These are phyloP conservation scores for Cremastobaeus sp. DNA, from an alignment of 2,888 invertebrate genomes.

Conservation along the genomic window DNA sequence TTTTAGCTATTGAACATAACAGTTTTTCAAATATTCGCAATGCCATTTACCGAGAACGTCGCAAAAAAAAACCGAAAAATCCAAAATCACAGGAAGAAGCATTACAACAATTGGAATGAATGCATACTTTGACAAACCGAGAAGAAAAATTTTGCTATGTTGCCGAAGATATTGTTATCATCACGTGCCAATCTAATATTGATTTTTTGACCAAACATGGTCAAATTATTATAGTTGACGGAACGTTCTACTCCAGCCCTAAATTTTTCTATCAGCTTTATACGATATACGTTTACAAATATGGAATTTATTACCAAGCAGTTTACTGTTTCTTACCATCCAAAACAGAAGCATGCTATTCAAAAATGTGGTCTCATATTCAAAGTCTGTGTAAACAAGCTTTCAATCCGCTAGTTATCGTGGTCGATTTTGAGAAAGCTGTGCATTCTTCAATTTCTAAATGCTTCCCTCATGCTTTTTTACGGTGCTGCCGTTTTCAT, in stretches of 20 bases:
- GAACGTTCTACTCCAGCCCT: constrained; percentile 20
- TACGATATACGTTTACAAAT: constrained; percentile 15
- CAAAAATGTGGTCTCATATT: constrained; percentile 14
- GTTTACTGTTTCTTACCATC: constrained; percentile 19
- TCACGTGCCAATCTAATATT: constrained; percentile 9
- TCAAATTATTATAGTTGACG: constrained; percentile 12
- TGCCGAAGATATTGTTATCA: constrained; percentile 3
- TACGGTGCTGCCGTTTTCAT: too few species aligned
- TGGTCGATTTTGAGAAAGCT: too few species aligned
- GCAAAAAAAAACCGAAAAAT: neutral
- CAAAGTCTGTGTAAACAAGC: constrained; percentile 7
- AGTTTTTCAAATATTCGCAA: neutral
- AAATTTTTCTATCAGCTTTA: constrained; percentile 30
- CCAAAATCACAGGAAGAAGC: constrained; percentile 8
- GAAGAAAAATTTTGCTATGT: constrained; percentile 1
- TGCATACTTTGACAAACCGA: constrained; percentile 7
- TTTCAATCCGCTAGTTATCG: too few species aligned
- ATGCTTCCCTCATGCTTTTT: too few species aligned
- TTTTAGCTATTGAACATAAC: constrained; percentile 4
- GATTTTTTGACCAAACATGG: constrained; percentile 8
- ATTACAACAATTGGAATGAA: neutral
- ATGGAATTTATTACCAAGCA: constrained; percentile 5
- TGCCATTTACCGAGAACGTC: constrained; percentile 8
- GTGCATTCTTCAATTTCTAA: too few species aligned
- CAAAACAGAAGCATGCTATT: constrained; percentile 15